Evolutionary conservation across 2,888 invertebrate species (phyloP).

Genomic region (Halocaridina rubra): DNA sequence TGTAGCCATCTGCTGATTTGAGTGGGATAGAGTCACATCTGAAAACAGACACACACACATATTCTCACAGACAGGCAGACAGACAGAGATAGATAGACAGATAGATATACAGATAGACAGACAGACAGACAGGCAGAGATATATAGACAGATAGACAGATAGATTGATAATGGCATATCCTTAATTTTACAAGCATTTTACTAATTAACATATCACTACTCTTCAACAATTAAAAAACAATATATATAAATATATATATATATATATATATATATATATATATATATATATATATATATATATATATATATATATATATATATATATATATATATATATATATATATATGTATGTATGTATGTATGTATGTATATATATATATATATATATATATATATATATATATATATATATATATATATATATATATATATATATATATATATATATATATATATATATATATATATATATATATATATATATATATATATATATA

Average conservation of each 20-base stretch:
- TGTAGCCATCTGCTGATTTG: too few relatives aligned
- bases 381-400: background rate
- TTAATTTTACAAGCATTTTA: too few relatives aligned
- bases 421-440: background rate
- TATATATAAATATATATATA: background rate
- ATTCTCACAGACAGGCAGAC: too few relatives aligned
- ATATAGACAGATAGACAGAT: too few relatives aligned
- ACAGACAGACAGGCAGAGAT: too few relatives aligned
- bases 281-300: background rate
- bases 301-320: background rate
- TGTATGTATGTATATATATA: background rate
- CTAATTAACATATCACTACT: too few relatives aligned
- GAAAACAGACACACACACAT: too few relatives aligned
- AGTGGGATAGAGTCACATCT: too few relatives aligned
- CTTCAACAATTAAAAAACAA: too few relatives aligned
- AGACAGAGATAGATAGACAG: too few relatives aligned
- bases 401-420: background rate
- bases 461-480: background rate
- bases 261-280: background rate
- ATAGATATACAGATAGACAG: too few relatives aligned
- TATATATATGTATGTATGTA: background rate
- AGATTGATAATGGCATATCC: too few relatives aligned
- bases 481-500: background rate
- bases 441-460: slow-evolving; percentile 2
- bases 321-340: background rate